These are phyloP conservation scores for Panonychus citri DNA, from an alignment of 1,140 invertebrate species.

Conservation along the genomic window DNA sequence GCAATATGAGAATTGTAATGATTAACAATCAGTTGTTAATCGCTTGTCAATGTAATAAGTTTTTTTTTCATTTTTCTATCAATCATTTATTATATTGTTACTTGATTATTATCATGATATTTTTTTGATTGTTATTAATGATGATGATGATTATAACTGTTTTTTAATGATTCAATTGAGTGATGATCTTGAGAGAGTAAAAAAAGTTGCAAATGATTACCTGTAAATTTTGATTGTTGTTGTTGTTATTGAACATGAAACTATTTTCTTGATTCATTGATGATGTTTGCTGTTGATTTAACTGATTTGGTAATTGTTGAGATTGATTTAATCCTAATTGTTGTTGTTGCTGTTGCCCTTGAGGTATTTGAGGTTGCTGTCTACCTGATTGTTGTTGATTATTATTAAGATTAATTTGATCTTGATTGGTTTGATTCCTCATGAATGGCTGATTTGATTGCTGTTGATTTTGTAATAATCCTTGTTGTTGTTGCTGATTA, in stretches of 20 bases:
- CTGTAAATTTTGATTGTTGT: not conserved
- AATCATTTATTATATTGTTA: too few relatives aligned
- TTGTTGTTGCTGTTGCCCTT: conserved; percentile 3
- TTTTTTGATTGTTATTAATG: too few relatives aligned
- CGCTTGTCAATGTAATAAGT: too few relatives aligned
- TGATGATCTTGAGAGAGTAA: too few relatives aligned
- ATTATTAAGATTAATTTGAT: not conserved
- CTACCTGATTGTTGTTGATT: not conserved
- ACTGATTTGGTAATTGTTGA: not conserved
- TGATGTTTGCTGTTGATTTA: not conserved
- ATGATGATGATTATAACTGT: too few relatives aligned
- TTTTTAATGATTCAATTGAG: too few relatives aligned
- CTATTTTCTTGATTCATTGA: too few relatives aligned
- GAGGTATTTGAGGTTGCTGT: not conserved
- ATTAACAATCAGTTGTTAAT: too few relatives aligned
- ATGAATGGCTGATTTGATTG: not conserved
- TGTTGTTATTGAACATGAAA: too few relatives aligned
- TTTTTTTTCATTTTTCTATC: too few relatives aligned
- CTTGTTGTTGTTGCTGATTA: not conserved
- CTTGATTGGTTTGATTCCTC: not conserved
- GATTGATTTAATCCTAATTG: not conserved
- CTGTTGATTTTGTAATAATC: not conserved
- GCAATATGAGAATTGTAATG: too few relatives aligned
- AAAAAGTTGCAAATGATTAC: not conserved
- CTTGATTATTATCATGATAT: too few relatives aligned